Evolutionary conservation across 2,888 invertebrate species (phyloP).

Genomic region (Embidobia sp.): DNA sequence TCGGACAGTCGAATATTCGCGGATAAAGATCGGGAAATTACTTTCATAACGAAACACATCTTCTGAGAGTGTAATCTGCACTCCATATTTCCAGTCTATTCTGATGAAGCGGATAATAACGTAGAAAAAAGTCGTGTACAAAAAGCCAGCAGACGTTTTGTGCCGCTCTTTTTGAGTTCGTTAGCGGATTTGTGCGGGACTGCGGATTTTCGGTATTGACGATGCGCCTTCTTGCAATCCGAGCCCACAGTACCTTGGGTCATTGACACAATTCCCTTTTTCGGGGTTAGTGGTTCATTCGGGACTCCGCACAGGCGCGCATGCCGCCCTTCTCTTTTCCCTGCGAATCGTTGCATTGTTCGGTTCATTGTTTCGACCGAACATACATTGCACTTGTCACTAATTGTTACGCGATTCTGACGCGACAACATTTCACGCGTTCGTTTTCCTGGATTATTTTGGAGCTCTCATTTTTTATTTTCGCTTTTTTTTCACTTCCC

Average conservation of each 20-base stretch:
- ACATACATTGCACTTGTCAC: constrained; percentile 47
- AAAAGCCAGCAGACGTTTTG: constrained; percentile 28
- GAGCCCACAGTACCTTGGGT: constrained; percentile 48
- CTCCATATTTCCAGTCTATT: constrained; percentile 32
- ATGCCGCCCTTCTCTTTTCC: constrained; percentile 6
- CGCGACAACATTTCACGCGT: constrained; percentile 36
- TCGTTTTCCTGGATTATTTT: constrained; percentile 18
- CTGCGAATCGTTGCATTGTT: constrained; percentile 43
- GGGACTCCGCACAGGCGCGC: constrained; percentile 45
- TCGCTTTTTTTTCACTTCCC: no score
- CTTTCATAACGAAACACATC: constrained; percentile 20
- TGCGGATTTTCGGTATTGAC: constrained; percentile 57
- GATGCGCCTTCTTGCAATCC: constrained; percentile 46
- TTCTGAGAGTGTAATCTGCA: constrained; percentile 41
- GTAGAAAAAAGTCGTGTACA: constrained; percentile 21
- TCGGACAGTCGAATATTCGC: constrained; percentile 17
- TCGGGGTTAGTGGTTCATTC: constrained; percentile 58
- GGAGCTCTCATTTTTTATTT: not conserved
- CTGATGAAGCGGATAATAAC: constrained; percentile 40
- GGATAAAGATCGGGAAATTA: constrained; percentile 36
- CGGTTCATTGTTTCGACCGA: constrained; percentile 41
- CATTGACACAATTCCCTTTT: constrained; percentile 62
- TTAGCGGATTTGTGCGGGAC: constrained; percentile 45
- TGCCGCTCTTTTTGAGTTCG: constrained; percentile 34
- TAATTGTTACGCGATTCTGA: constrained; percentile 53